Base-by-base conservation (phyloP, 2,797 vertebrate genomes). In the Syndactyla subalaris region DNA sequence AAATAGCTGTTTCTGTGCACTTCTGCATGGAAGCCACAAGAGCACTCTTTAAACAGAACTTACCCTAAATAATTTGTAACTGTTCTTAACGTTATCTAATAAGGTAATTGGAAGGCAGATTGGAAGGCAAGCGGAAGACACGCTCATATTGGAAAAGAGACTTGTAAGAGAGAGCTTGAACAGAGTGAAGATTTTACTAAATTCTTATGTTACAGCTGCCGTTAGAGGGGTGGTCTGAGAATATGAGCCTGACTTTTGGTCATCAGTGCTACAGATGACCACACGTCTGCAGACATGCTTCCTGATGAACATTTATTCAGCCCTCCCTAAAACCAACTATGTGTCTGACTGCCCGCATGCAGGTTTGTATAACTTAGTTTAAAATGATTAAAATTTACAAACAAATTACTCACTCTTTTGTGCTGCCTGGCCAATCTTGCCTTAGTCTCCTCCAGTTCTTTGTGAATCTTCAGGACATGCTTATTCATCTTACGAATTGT, bases 401-500 rank as follows among this genome's bases (percentile, higher is more conserved):
- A 88, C 7, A 77, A 39, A 46, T 45, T 66, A 96, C 97, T 93
- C 94, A 98, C 98, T 86, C 98, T 97, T 93, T 99, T 99, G 88
- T 99, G 99, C 93, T 99, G 99, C 86, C 99, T 99, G 96, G 99
- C 99, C 81, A 99, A 96, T 88, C 99, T 99, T 95, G 99, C 99
- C 97, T 99, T 99, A 65, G 99, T 98, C 95, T 99, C 99, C 94
- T 99, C 99, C 86, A 99, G 97, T 93, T 99, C 99, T 90, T 98
- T 99, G 96, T 99, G 99, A 95, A 99, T 99, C 98, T 99, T 99
- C 97, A 99, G 98, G 76, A 99, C 99, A 6, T 99, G 99, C 92
- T 99, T 99, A 97, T 99, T 99, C 99, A 99, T 99, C 97, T 99
- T 99, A 36, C 99, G 98, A 95, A 99, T 99, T 71, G 99, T 99